phyloP scores from a whole-genome alignment of 2,888 invertebrate genomes.

The Drosophila macrospina region DNA sequence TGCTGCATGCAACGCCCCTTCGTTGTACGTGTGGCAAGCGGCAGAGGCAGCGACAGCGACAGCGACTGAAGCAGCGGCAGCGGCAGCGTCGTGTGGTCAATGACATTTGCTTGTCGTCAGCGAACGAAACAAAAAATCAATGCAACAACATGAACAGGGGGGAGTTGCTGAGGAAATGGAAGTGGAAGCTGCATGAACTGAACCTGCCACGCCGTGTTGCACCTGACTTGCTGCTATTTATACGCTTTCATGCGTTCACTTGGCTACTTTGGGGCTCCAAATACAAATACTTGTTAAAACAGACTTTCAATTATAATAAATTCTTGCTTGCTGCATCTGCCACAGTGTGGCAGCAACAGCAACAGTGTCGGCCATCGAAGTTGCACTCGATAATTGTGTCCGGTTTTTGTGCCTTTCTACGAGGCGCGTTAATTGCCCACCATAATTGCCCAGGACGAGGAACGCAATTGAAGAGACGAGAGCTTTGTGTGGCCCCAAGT shows the following conservation, averaged over 20 bases:
- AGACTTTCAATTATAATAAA: slow-evolving; percentile 51
- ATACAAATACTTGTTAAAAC: slow-evolving; percentile 3
- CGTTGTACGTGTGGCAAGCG: slow-evolving; percentile 63
- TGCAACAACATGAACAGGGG: slow-evolving; percentile 46
- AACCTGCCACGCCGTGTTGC: neutral
- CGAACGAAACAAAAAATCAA: slow-evolving; percentile 49
- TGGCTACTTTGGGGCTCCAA: neutral
- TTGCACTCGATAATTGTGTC: slow-evolving; percentile 14
- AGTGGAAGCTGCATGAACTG: neutral
- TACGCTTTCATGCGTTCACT: neutral
- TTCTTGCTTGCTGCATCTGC: slow-evolving; percentile 24
- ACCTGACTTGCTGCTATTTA: neutral
- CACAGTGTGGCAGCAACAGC: neutral
- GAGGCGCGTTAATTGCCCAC: slow-evolving; percentile 35
- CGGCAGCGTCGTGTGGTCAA: slow-evolving; percentile 54
- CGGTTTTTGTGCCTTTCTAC: slow-evolving; percentile 2
- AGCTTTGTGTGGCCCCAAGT: neutral
- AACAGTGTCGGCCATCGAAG: neutral
- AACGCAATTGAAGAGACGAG: slow-evolving; percentile 1
- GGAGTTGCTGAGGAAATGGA: slow-evolving; percentile 2
- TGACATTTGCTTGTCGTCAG: slow-evolving; percentile 62
- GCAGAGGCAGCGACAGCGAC: neutral
- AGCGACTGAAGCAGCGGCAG: too few species aligned
- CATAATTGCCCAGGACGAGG: slow-evolving; percentile 27
- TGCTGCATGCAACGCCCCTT: slow-evolving; percentile 66